Base-by-base conservation (phyloP, 1,140 invertebrate species). In the Atopsyche davidsoni region DNA sequence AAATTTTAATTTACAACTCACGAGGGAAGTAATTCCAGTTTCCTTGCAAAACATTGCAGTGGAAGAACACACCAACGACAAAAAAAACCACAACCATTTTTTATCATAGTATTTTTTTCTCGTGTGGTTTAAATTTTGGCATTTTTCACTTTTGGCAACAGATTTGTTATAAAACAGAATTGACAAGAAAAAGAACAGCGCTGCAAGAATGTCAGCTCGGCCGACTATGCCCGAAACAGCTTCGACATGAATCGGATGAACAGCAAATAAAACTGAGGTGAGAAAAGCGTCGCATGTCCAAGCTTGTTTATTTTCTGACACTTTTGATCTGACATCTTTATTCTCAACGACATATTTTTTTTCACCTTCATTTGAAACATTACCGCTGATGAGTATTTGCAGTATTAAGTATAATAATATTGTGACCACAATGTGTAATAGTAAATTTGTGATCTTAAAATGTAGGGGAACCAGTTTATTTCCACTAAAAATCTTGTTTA, bases 241-340 rank as follows among this genome's bases (percentile, higher is more conserved):
- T 69, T 98, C 95, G 19, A 86, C 87, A 72, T 98, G 96, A 45
- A 98, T 79, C 19, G 96, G 95, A 77, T 98, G 96, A 21, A 91
- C 83, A 39, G 90, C 80, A 78, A 96, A 98, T 31, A 97, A 62
- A 1, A 88, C 58, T 40, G 89, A 75, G 23, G 84, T 76, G 50
- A 84, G 64, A 65, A 82, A 83, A 48, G 77, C 64, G 22, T 19
- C 32, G 25, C 54, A 39, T 3, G 43, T 47, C 56, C 51, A 58
- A 54, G 67, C 1, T 55, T 62, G 11, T 34, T 24, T 34, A 23
- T 28, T 41, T 52, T 45, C 22, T 22, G 6, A 2, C 13, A n/a
- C 16, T 38, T 22, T 28, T 34, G 35, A 18, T 45, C 16, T 34
- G 3, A 13, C 32, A n/a, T 16, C 6, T 28, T 28, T 28, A n/a